These are phyloP conservation scores for Lytechinus variegatus DNA, from an alignment of 35 echinoderm and acorn worm genomes.

Conservation along the genomic window DNA sequence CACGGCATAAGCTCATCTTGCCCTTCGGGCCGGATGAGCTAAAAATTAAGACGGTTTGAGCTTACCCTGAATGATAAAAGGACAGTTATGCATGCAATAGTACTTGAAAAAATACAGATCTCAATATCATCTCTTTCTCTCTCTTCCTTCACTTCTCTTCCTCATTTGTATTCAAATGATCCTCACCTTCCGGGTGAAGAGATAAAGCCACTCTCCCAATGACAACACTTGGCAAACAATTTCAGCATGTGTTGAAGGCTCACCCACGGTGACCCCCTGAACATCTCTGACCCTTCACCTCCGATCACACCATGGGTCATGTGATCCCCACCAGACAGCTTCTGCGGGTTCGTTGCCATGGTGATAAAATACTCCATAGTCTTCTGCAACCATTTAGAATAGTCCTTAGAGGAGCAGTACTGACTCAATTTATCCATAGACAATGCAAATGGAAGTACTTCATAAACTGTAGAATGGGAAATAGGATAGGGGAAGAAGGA, in stretches of 20 bases:
- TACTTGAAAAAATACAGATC: no score
- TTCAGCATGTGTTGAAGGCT: conserved; percentile 39
- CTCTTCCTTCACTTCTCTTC: no score
- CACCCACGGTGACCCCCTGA: conserved; percentile 17
- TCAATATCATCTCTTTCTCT: no score
- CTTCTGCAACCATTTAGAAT: conserved; percentile 74
- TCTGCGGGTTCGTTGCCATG: conserved; percentile 14
- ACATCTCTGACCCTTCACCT: background rate
- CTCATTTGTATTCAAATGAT: background rate
- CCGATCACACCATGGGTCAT: conserved; percentile 17
- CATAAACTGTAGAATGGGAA: conserved; percentile 53
- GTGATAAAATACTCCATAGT: conserved; percentile 81
- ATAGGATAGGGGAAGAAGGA: background rate
- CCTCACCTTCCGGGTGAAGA: conserved; percentile 14
- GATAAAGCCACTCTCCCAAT: conserved; percentile 26
- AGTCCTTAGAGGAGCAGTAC: conserved; percentile 58
- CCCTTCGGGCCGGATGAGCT: no score
- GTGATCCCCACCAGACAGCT: conserved; percentile 18
- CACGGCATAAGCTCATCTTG: no score
- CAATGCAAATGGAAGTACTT: conserved; percentile 75
- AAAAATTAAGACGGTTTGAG: no score
- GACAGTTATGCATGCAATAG: no score
- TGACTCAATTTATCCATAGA: conserved; percentile 49
- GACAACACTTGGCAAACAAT: conserved; percentile 29
- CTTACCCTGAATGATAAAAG: no score